Percentiles rank a stretch among this genome's conserved stretches.
Evolutionary conservation across 2,888 invertebrate genomes (phyloP).

Genomic region (Buathra laborator): DNA sequence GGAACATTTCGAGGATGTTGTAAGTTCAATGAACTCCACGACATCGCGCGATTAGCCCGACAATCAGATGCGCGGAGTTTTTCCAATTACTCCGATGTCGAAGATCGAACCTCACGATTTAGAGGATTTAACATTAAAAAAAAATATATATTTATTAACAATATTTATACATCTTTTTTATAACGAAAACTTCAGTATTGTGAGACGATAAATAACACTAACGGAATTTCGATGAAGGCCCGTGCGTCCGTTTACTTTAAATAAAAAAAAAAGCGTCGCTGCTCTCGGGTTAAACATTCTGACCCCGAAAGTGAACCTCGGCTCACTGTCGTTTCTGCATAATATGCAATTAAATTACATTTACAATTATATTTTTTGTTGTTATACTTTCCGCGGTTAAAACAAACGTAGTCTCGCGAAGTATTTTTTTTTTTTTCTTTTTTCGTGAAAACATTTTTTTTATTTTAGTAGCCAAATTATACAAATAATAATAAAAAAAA

Average conservation of each 20-base stretch:
- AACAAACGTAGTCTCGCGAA: neutral
- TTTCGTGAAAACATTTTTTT: neutral
- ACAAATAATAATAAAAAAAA: neutral
- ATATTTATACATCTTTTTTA: too few species aligned
- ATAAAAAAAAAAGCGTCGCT: too few species aligned
- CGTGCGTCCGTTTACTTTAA: too few species aligned
- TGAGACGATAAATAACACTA: too few species aligned
- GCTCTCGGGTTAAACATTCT: neutral
- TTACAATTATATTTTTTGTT: neutral
- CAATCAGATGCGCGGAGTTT: too few species aligned
- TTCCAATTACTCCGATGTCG: too few species aligned
- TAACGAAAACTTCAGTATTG: too few species aligned
- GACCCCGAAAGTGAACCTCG: neutral
- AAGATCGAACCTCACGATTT: too few species aligned
- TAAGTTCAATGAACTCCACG: conserved; percentile 73
- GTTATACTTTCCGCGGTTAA: neutral
- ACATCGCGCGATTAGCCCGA: neutral
- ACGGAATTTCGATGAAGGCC: too few species aligned
- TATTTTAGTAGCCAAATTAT: neutral
- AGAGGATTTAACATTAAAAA: too few species aligned
- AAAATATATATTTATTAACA: too few species aligned
- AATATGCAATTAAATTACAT: neutral
- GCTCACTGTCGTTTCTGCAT: neutral
- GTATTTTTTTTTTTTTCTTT: neutral
- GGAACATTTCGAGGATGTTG: conserved; percentile 80